Conservation (phyloP, 2,797 vertebrate genomes). For the Cossypha dichroa region DNA sequence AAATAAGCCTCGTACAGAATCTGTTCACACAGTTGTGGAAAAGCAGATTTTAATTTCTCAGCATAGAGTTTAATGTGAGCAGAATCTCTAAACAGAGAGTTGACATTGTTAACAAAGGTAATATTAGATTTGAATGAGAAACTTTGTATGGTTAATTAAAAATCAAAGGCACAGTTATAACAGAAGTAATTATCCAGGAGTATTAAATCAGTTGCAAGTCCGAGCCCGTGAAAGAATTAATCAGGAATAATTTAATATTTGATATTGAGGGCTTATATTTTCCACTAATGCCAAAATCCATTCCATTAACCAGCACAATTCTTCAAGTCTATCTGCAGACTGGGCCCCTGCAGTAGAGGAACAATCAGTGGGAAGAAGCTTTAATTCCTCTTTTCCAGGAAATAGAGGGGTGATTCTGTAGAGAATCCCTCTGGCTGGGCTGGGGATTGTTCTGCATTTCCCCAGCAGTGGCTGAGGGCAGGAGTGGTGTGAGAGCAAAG, state of each 20-base stretch:
- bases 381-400: neutral
- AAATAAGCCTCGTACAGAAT: neutral
- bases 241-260: slow-evolving; percentile 74
- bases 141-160: slow-evolving; percentile 66
- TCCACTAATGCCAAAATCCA: slow-evolving; percentile 58
- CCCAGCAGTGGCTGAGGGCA: neutral
- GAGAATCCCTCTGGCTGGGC: neutral
- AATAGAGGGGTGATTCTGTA: neutral
- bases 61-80: neutral
- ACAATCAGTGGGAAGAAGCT: neutral
- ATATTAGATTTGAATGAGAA: slow-evolving; percentile 38
- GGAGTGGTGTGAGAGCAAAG: neutral
- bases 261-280: slow-evolving; percentile 64
- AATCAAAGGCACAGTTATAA: slow-evolving; percentile 58
- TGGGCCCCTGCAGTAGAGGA: neutral
- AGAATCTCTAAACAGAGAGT: slow-evolving; percentile 44
- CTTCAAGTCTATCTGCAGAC: slow-evolving; percentile 26
- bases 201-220: slow-evolving; percentile 56
- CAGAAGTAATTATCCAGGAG: slow-evolving; percentile 67
- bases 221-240: slow-evolving; percentile 69
- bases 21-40: neutral
- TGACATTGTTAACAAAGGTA: slow-evolving; percentile 33
- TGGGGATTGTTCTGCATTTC: neutral
- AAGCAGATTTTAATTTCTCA: neutral
- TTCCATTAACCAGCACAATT: slow-evolving; percentile 63